Percentiles rank a stretch among this genome's conserved stretches.
Conservation (phyloP, 2,113 vertebrate genomes). For the Alces alces region DNA sequence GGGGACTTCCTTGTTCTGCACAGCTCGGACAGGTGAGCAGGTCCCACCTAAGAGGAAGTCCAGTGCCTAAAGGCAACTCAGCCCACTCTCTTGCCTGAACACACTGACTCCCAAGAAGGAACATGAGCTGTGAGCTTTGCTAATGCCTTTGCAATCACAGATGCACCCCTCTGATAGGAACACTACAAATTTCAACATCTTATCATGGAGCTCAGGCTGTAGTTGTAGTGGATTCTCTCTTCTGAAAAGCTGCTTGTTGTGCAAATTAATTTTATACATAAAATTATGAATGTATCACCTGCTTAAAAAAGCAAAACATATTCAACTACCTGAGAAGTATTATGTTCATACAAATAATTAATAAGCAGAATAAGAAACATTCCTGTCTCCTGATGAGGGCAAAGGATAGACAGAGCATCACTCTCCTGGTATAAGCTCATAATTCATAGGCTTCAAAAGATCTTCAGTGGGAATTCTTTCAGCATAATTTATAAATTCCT, state of each 20-base stretch:
- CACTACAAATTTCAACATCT: neutral
- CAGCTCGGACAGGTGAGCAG: neutral
- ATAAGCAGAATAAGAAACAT: neutral
- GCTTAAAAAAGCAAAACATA: neutral
- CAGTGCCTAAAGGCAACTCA: neutral
- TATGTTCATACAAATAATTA: neutral
- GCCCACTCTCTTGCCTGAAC: fast-evolving
- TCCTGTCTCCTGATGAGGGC: neutral
- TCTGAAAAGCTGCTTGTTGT: neutral
- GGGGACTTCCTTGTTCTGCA: fast-evolving
- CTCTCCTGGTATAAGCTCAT: neutral
- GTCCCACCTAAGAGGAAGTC: fast-evolving
- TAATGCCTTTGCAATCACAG: neutral
- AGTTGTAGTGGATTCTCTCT: neutral
- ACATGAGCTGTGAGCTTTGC: neutral
- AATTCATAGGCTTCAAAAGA: neutral
- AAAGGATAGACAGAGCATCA: neutral
- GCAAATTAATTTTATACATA: neutral
- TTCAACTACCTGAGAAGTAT: neutral
- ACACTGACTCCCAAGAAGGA: neutral
- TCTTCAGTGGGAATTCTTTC: neutral
- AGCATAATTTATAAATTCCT: neutral
- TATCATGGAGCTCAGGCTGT: neutral
- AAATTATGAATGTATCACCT: neutral
- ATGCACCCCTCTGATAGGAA: neutral